These are phyloP conservation scores for Cantharis flavilabris DNA, from an alignment of 2,888 invertebrate species.

Conservation along the genomic window DNA sequence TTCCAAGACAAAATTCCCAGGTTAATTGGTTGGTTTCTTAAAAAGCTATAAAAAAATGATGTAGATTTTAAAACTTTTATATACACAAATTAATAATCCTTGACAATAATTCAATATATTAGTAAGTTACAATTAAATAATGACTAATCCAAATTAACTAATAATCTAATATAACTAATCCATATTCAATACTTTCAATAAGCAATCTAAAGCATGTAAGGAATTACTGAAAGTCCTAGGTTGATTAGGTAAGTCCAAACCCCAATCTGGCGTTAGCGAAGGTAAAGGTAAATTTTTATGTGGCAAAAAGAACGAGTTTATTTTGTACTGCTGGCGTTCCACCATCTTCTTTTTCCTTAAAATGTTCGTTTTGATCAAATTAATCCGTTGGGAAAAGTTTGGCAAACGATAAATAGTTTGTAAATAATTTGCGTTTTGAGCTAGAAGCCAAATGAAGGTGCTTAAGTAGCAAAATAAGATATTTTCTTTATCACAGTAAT, in stretches of 20 bases:
- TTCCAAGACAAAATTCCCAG: too few relatives aligned
- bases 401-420: conserved; percentile 49
- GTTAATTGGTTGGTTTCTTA: too few relatives aligned
- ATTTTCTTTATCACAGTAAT: conserved; percentile 70
- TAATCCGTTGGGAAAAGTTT: conserved; percentile 41
- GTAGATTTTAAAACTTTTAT: too few relatives aligned
- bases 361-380: conserved; percentile 43
- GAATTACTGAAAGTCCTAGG: conserved; percentile 49
- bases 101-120: too few relatives aligned
- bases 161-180: neutral
- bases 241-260: conserved; percentile 44
- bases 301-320: conserved; percentile 38
- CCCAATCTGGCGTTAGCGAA: conserved; percentile 48
- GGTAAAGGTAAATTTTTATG: conserved; percentile 40
- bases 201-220: conserved; percentile 41
- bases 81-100: too few relatives aligned
- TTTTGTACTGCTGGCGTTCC: conserved; percentile 29
- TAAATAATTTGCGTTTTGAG: conserved; percentile 59
- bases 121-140: too few relatives aligned
- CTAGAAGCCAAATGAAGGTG: conserved; percentile 70
- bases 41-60: too few relatives aligned
- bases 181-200: conserved; percentile 31
- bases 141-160: neutral
- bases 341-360: conserved; percentile 50
- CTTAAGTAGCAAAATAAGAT: conserved; percentile 67